Percentiles rank a stretch among this genome's conserved stretches.
Conservation (phyloP, 2,888 invertebrate species). For the Meloe dianella region DNA sequence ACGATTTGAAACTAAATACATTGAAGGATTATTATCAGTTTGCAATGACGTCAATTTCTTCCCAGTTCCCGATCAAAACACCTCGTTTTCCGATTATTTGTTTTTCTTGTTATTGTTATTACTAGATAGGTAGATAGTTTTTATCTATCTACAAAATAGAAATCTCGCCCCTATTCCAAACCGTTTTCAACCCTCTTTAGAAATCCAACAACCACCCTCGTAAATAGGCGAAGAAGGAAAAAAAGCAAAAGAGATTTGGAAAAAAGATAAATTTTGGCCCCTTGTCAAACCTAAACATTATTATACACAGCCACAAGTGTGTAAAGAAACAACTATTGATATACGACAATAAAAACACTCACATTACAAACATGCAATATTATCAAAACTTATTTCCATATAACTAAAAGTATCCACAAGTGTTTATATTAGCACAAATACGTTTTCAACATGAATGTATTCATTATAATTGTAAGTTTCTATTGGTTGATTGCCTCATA, state of each 20-base stretch:
- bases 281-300: constrained; percentile 53
- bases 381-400: constrained; percentile 53
- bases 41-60: neutral
- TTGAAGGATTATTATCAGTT: neutral
- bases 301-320: constrained; percentile 52
- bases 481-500: constrained; percentile 47
- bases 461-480: constrained; percentile 38
- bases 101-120: neutral
- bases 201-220: constrained; percentile 43
- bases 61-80: neutral
- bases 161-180: neutral
- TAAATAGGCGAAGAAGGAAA: constrained; percentile 37
- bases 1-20: neutral
- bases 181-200: neutral
- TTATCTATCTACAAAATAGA: neutral
- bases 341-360: constrained; percentile 17
- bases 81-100: neutral
- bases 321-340: constrained; percentile 37
- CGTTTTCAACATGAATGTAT: constrained; percentile 40
- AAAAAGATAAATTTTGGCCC: constrained; percentile 53
- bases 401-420: constrained; percentile 57
- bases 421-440: constrained; percentile 52
- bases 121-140: too few relatives aligned
- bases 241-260: constrained; percentile 3
- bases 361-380: constrained; percentile 22